Evolutionary conservation across 2,888 invertebrate species (phyloP), one percentile per base, ranked within the genome.

Genomic region (Anarsia innoxiella): DNA sequence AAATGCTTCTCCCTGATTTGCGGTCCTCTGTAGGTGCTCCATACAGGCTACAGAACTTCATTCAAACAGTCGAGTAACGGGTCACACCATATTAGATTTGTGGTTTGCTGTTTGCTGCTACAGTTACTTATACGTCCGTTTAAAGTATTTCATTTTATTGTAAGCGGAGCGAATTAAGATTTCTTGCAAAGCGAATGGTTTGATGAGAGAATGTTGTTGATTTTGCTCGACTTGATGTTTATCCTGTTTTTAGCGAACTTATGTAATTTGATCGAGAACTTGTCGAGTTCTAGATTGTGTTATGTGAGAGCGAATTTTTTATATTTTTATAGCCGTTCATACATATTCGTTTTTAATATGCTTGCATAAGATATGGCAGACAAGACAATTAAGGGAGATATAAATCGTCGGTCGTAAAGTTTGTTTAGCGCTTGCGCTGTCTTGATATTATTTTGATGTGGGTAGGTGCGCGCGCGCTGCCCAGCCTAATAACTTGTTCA

Each of bases 401-500:
- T 44, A 44, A 56, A 47, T 47, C 48, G 49, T 49, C 12, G 29
- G 32, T 37, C 46, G 39, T 52, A 52, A 52, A 53, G 40, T 29
- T 42, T 52, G 12, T 28, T 28, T 28, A 28, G 51, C 53, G 47
- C n/a, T n/a, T n/a, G n/a, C n/a, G 48, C 46, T 54, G 53, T 59
- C 49, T 51, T 57, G 53, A 58, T 48, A 52, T 52, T 55, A 56
- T 70, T 70, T 66, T 63, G 63, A 67, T 62, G 55, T 49, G 48
- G 68, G 67, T 75, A 68, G 53, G 44, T 48, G 48, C 46, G 36
- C 32, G 42, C 42, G 37, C 45, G 48, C 40, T 31, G 44, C 43
- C 35, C 45, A 46, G 39, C 58, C 59, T 65, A 66, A 66, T 61
- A 56, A 62, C 46, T 42, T 59, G 59, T 58, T 55, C 54, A 63